These are phyloP conservation scores for Drosophila sordidula DNA, from an alignment of 2,888 invertebrate species.

Conservation along the genomic window DNA sequence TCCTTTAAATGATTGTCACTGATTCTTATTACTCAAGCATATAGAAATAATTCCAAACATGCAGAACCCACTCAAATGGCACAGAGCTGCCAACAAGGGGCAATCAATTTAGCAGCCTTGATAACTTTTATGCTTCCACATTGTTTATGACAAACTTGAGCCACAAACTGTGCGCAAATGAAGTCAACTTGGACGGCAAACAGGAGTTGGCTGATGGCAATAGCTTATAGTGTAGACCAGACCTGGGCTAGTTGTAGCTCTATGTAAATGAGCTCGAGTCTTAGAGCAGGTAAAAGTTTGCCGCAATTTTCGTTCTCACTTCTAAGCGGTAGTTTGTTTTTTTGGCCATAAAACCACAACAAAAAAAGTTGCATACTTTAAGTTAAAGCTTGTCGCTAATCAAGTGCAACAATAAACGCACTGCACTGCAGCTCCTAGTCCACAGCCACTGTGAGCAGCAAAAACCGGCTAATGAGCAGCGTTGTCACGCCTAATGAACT, in stretches of 20 bases:
- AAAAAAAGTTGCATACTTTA: constrained; percentile 24
- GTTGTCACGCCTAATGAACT: constrained; percentile 77
- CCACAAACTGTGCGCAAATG: constrained; percentile 71
- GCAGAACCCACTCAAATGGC: constrained; percentile 15
- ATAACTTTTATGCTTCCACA: constrained; percentile 67
- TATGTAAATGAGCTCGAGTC: constrained; percentile 58
- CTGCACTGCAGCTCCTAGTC: constrained; percentile 26
- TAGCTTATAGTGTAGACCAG: not conserved
- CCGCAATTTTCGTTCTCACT: constrained; percentile 43
- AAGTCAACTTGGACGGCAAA: constrained; percentile 53
- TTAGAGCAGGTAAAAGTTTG: constrained; percentile 52
- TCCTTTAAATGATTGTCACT: too few species aligned
- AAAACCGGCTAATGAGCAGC: constrained; percentile 66
- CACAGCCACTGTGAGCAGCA: constrained; percentile 11
- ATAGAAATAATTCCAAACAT: not conserved
- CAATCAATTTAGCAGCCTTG: constrained; percentile 61
- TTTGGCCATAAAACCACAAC: constrained; percentile 31
- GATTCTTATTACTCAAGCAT: not conserved
- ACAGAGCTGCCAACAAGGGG: constrained; percentile 33
- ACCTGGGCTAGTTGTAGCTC: constrained; percentile 18
- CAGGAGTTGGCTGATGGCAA: not conserved
- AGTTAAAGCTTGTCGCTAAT: constrained; percentile 65
- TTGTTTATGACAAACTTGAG: constrained; percentile 76
- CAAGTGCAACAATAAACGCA: constrained; percentile 60
- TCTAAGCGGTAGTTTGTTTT: constrained; percentile 33